Evolutionary conservation across 2,888 invertebrate genomes (phyloP), one percentile per base, ranked within the genome.

Genomic region (Tetrapedia diversipes): DNA sequence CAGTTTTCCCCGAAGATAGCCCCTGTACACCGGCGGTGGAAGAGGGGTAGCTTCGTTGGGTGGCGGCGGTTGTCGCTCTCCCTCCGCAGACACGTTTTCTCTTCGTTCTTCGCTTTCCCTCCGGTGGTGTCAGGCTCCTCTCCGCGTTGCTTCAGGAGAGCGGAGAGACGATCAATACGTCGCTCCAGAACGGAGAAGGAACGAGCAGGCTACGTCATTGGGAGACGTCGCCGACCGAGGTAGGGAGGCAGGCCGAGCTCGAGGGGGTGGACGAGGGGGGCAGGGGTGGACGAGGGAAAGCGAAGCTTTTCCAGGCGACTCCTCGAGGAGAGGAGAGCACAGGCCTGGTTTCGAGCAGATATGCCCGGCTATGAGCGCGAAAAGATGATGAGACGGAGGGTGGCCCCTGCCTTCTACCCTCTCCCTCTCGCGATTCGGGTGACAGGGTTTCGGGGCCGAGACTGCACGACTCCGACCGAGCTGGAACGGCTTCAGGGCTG

Each of bases 81-180:
- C 59, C 74, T 59, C 64, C 22, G 32, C 66, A 79, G 76, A 76
- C 76, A 72, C 59, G 83, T 73, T 81, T 79, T 76, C 77, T 80
- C 80, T 70, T 64, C 81, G 77, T 84, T 84, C 82, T 77, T 78
- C 75, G 67, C 78, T 79, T 79, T 81, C 81, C 77, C 84, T 82
- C 83, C 79, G 59, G 65, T 75, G 76, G 68, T 77, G 83, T 83
- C 86, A 84, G 86, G 79, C 82, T 86, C 86, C 61, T 61, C 57
- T 32, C 78, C 71, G 79, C 77, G 80, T 68, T 66, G 79, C 81
- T 86, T 86, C 79, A 84, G 86, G 82, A 88, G 84, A 86, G 83
- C 85, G 72, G 83, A 84, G 86, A 85, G 83, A 83, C 90, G 91
- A 91, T 91, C 91, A 91, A 91, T 91, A 91, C 90, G 88, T 87